phyloP scores from a whole-genome alignment of 1,140 invertebrate genomes.

The Archivesica marissinica region DNA sequence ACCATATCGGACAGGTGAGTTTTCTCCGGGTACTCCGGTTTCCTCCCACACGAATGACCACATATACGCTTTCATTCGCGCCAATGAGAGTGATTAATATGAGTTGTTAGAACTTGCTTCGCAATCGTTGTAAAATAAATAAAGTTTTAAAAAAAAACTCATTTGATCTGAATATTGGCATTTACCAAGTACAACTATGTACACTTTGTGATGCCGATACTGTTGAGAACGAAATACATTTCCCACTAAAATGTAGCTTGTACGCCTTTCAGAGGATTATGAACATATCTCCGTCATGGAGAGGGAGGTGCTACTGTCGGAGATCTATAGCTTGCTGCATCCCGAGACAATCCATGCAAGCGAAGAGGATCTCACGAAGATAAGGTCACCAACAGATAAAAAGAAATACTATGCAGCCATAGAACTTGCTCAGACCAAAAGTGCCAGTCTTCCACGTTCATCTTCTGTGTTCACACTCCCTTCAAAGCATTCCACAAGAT shows the following conservation, averaged over 20 bases:
- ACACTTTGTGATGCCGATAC: too few relatives aligned
- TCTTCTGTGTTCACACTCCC: conserved; percentile 9
- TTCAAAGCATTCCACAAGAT: not conserved
- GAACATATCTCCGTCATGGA: conserved; percentile 46
- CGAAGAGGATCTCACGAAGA: conserved; percentile 53
- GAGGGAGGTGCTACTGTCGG: conserved; percentile 46
- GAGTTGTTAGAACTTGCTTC: too few relatives aligned
- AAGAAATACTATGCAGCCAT: conserved; percentile 54
- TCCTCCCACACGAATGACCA: too few relatives aligned
- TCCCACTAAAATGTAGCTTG: not conserved
- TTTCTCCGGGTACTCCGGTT: too few relatives aligned
- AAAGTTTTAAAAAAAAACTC: too few relatives aligned
- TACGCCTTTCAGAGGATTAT: conserved; percentile 54
- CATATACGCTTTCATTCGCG: too few relatives aligned
- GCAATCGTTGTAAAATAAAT: too few relatives aligned
- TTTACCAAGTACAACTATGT: too few relatives aligned
- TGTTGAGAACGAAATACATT: too few relatives aligned
- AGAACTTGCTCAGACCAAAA: conserved; percentile 53
- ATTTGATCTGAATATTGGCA: too few relatives aligned
- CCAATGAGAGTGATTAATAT: too few relatives aligned
- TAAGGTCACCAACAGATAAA: conserved; percentile 44
- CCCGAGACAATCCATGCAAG: conserved; percentile 28
- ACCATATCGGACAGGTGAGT: too few relatives aligned
- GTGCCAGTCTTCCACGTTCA: conserved; percentile 45
- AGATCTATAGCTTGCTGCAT: conserved; percentile 50